A percentile compares a stretch with the other conserved stretches of the same genome.
Evolutionary conservation across 2,113 vertebrate species (phyloP).

Genomic region (Spilogale gracilis): DNA sequence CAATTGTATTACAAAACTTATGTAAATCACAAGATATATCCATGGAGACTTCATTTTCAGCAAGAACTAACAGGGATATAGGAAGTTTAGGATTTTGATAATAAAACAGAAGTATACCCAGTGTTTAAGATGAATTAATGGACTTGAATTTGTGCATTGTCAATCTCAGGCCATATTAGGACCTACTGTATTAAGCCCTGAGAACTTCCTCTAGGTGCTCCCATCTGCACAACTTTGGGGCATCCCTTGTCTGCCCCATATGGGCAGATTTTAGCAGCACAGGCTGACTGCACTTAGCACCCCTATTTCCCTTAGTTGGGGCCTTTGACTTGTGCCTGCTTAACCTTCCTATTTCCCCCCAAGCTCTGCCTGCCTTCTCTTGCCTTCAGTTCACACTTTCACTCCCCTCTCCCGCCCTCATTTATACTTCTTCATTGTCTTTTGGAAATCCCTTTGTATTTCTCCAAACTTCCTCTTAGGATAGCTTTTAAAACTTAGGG

Average conservation of each 20-base stretch:
- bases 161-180: not conserved
- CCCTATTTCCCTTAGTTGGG: not conserved
- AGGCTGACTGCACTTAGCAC: rapidly evolving
- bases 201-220: not conserved
- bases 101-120: not conserved
- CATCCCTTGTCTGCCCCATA: not conserved
- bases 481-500: slow-evolving; percentile 9
- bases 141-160: not conserved
- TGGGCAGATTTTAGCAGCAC: not conserved
- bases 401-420: not conserved
- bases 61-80: not conserved
- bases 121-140: not conserved
- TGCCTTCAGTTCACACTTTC: not conserved
- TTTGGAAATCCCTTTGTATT: slow-evolving; percentile 41
- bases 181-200: not conserved
- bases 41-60: not conserved
- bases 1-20: not conserved
- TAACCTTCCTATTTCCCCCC: not conserved
- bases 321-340: not conserved
- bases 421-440: slow-evolving; percentile 1
- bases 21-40: not conserved
- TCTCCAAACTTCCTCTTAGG: not conserved
- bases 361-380: not conserved
- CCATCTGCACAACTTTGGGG: not conserved
- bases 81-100: not conserved